A percentile compares a stretch with the other conserved stretches of the same genome.
These are phyloP conservation scores for Geotrupes spiniger DNA, from an alignment of 2,888 invertebrate genomes.

Conservation along the genomic window DNA sequence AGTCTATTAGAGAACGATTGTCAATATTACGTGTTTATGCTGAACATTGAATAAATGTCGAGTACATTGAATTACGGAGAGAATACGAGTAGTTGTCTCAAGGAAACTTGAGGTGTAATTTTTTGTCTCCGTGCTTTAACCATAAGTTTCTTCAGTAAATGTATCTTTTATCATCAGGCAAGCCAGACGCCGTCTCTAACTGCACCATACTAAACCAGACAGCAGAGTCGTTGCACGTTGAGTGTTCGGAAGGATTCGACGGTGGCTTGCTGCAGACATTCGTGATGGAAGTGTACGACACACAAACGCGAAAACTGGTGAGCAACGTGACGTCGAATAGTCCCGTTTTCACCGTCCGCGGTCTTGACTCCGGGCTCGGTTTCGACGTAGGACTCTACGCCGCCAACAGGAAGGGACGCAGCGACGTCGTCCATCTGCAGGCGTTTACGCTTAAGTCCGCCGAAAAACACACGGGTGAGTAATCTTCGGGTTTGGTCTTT, in stretches of 20 bases:
- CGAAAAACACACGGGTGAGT: constrained; percentile 67
- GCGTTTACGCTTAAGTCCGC: constrained; percentile 72
- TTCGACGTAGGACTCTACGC: constrained; percentile 69
- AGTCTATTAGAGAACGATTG: too few relatives aligned
- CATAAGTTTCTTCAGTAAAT: too few relatives aligned
- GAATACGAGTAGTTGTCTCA: too few relatives aligned
- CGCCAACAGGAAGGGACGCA: constrained; percentile 69
- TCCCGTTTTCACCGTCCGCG: constrained; percentile 65
- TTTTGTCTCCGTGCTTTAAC: too few relatives aligned
- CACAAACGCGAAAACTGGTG: constrained; percentile 54
- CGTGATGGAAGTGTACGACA: constrained; percentile 67
- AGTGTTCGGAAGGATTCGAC: constrained; percentile 73
- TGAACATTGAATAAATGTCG: too few relatives aligned
- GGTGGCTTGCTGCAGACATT: constrained; percentile 73
- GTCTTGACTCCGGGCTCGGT: constrained; percentile 65
- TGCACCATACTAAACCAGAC: constrained; percentile 74
- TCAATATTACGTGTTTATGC: too few relatives aligned
- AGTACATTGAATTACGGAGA: too few relatives aligned
- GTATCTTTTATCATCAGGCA: too few relatives aligned
- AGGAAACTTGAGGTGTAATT: too few relatives aligned
- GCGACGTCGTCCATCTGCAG: constrained; percentile 62
- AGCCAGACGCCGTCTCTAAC: constrained; percentile 70
- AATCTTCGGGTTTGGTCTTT: neutral
- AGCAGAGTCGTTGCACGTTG: constrained; percentile 67
- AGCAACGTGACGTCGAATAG: constrained; percentile 57